Evolutionary conservation across 2,113 vertebrate species (phyloP), one percentile per base, ranked within the genome.

Genomic region (Anas platyrhynchos): DNA sequence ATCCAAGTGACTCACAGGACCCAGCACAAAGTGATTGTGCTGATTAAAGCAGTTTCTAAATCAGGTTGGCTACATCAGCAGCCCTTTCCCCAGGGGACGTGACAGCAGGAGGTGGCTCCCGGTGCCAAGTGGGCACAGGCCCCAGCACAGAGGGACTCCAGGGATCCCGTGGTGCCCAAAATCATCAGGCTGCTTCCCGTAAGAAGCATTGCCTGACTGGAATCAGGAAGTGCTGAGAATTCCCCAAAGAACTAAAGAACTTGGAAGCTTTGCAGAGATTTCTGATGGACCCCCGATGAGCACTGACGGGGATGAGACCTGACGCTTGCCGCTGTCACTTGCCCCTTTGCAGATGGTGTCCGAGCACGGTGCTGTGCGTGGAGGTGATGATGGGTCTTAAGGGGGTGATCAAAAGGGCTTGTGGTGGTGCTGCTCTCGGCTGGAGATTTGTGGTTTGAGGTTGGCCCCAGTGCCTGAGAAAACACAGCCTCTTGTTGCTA

Each of bases 351-450:
- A 23, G 21, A 62, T 3, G 18, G 18, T 3, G 5, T 7, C 25
- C 2, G 31, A 46, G 44, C 3, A 18, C 23, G 14, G 8, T 1
- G n/a, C 44, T 76, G 44, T 1, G 0, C 2, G 0, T 3, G 27
- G 8, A 22, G 32, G 27, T 21, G 41, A 41, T 1, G 8, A 9
- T 11, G 83, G 20, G 20, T 41, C 41, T 41, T 41, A 36, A 83
- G 66, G 38, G 12, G 55, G 4, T 18, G 55, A 7, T 17, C 21
- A n/a, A 8, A 73, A 23, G 4, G 5, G 8, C 32, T 66, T 34
- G n/a, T n/a, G 58, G 11, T 50, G n/a, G 9, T 50, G n/a, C 23
- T 83, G 56, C 73, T 23, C 56, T 32, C 12, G 8, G 25, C 62
- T 34, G 27, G n/a, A 79, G 18, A 10, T 63, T 36, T 44, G 48